Percentiles rank a stretch among this genome's conserved stretches.
phyloP scores from a whole-genome alignment of 2,797 vertebrate genomes.

The Apogon talboti region DNA sequence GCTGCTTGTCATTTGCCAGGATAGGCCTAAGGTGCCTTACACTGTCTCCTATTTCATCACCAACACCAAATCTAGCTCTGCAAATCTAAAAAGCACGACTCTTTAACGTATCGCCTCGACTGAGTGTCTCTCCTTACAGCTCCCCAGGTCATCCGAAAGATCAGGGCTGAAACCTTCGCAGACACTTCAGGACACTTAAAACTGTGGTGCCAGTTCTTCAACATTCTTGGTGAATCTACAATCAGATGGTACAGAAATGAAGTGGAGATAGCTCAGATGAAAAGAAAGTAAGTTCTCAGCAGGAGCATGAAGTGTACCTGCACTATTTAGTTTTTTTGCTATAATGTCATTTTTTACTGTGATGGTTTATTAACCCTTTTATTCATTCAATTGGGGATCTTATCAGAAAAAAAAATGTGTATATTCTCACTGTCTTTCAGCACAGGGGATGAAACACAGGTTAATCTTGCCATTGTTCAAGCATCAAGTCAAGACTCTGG shows the following conservation, averaged over 20 bases:
- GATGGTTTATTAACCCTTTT: no score
- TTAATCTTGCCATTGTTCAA: slow-evolving; percentile 91
- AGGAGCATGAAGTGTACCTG: neutral
- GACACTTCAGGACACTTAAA: slow-evolving; percentile 93
- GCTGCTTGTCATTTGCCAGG: neutral
- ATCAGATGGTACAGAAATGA: slow-evolving; percentile 92
- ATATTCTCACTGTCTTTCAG: slow-evolving; percentile 72
- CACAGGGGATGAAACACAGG: slow-evolving; percentile 90
- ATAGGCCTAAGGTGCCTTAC: neutral
- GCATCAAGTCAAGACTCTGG: slow-evolving; percentile 88
- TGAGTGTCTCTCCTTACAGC: slow-evolving; percentile 76
- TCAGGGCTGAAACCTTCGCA: slow-evolving; percentile 90
- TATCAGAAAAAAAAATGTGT: no score
- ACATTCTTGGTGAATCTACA: slow-evolving; percentile 90
- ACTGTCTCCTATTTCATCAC: neutral
- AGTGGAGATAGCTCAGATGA: slow-evolving; percentile 84
- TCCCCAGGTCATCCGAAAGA: slow-evolving; percentile 96
- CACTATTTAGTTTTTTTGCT: neutral
- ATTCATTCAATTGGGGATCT: no score
- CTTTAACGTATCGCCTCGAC: slow-evolving; percentile 23
- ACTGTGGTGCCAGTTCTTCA: slow-evolving; percentile 99
- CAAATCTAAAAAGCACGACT: neutral
- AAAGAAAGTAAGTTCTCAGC: slow-evolving; percentile 82
- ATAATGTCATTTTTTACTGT: no score
- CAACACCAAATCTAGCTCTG: neutral